These are phyloP conservation scores for Meandrusa payeni DNA, from an alignment of 2,888 invertebrate species.

Conservation along the genomic window DNA sequence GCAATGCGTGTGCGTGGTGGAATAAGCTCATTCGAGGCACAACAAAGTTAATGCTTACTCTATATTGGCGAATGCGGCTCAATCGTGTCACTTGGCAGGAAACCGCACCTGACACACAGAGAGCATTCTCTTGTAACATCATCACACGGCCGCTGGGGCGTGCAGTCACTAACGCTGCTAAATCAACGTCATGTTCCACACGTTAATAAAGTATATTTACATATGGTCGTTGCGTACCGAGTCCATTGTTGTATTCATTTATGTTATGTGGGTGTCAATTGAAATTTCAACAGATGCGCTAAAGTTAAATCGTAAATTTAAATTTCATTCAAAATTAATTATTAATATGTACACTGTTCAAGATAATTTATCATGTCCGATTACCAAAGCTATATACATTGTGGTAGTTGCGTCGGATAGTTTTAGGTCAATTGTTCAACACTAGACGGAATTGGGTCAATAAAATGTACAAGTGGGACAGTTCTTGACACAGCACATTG, in stretches of 20 bases:
- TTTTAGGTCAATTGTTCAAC: conserved; percentile 19
- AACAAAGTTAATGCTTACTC: conserved; percentile 65
- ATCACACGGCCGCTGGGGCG: not conserved
- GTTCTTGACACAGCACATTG: conserved; percentile 15
- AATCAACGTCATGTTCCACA: conserved; percentile 13
- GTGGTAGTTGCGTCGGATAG: not conserved
- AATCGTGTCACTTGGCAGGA: conserved; percentile 76
- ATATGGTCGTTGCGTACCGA: not conserved
- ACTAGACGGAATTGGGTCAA: conserved; percentile 17
- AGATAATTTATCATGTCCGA: no score
- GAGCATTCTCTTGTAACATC: conserved; percentile 38
- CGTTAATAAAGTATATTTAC: conserved; percentile 1
- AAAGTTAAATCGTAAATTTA: no score
- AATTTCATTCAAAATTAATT: no score
- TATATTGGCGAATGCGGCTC: conserved; percentile 76
- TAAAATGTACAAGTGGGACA: conserved; percentile 16
- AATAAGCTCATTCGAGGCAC: conserved; percentile 26
- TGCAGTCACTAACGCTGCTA: not conserved
- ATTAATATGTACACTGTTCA: no score
- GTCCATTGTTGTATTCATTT: no score
- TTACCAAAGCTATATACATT: no score
- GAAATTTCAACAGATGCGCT: no score
- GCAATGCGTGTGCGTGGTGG: conserved; percentile 30
- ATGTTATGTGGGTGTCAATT: no score
- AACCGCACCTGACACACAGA: conserved; percentile 75